phyloP scores from a whole-genome alignment of 2,113 vertebrate species.

The Trochalopteron elliotii region DNA sequence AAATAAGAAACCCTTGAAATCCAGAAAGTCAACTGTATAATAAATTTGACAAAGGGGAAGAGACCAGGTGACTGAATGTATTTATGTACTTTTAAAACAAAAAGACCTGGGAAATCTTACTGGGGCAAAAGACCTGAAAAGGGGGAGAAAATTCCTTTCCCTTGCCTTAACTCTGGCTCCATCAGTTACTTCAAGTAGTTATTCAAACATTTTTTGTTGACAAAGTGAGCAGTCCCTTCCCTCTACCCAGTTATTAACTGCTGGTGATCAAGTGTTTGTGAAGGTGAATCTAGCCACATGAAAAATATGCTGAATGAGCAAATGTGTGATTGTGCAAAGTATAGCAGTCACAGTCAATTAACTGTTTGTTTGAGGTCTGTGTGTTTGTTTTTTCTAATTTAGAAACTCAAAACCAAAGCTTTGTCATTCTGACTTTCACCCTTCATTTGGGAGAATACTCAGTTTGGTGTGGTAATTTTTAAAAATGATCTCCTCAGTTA shows the following conservation, averaged over 20 bases:
- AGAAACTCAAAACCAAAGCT: not conserved
- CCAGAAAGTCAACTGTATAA: not conserved
- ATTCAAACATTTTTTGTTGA: not conserved
- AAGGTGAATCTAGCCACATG: not conserved
- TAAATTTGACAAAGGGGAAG: not conserved
- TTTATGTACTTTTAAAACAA: not conserved
- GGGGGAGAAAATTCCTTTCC: not conserved
- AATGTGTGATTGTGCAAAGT: not conserved
- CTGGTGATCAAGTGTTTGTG: not conserved
- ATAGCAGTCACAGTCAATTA: not conserved
- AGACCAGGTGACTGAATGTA: not conserved
- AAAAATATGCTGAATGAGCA: conserved; percentile 15
- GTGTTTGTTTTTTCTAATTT: not conserved
- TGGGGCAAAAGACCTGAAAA: not conserved
- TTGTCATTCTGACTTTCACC: not conserved
- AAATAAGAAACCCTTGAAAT: conserved; percentile 14
- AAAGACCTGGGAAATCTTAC: not conserved
- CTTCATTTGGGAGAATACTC: not conserved
- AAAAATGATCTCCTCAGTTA: not conserved
- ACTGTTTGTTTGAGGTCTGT: not conserved
- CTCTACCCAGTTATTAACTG: not conserved
- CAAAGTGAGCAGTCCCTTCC: not conserved
- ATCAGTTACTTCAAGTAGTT: not conserved
- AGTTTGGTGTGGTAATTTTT: not conserved
- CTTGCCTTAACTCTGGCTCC: not conserved